Conservation (phyloP, 2,797 vertebrate genomes). For the Pseudochaenichthys georgianus region DNA sequence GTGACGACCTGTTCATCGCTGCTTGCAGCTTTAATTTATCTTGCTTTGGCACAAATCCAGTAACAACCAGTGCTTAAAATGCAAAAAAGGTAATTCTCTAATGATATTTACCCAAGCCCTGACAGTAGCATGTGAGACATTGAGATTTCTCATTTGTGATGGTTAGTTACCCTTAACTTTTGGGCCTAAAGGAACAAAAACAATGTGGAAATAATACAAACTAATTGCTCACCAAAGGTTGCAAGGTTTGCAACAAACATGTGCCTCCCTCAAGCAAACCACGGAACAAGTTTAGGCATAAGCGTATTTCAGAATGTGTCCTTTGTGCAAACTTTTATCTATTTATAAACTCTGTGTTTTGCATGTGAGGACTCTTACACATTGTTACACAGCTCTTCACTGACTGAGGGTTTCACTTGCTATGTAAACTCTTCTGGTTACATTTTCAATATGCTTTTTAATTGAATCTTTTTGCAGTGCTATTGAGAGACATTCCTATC, state of each 20-base stretch:
- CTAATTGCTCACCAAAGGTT: constrained; percentile 28
- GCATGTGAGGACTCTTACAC: background rate
- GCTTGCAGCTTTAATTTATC: background rate
- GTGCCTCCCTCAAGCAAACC: constrained; percentile 25
- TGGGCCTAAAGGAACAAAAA: constrained; percentile 13
- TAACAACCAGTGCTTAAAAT: constrained; percentile 8
- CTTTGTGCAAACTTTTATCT: constrained; percentile 23
- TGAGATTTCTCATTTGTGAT: constrained; percentile 19
- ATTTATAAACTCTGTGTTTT: constrained; percentile 38
- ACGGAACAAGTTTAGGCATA: constrained; percentile 17
- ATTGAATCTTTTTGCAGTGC: constrained; percentile 14
- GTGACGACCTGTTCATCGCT: too few species aligned
- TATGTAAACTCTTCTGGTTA: background rate
- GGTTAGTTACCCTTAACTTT: background rate
- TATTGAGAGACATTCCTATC: background rate
- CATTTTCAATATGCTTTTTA: background rate
- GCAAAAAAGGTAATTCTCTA: constrained; percentile 8
- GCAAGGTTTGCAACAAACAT: constrained; percentile 33
- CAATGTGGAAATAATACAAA: constrained; percentile 23
- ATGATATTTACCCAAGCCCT: constrained; percentile 16
- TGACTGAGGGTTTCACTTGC: background rate
- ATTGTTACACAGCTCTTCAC: constrained; percentile 4
- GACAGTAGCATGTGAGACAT: constrained; percentile 18
- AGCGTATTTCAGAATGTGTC: constrained; percentile 25
- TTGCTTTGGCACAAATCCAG: background rate